phyloP scores from a whole-genome alignment of 2,113 vertebrate genomes.

The Jaculus jaculus region DNA sequence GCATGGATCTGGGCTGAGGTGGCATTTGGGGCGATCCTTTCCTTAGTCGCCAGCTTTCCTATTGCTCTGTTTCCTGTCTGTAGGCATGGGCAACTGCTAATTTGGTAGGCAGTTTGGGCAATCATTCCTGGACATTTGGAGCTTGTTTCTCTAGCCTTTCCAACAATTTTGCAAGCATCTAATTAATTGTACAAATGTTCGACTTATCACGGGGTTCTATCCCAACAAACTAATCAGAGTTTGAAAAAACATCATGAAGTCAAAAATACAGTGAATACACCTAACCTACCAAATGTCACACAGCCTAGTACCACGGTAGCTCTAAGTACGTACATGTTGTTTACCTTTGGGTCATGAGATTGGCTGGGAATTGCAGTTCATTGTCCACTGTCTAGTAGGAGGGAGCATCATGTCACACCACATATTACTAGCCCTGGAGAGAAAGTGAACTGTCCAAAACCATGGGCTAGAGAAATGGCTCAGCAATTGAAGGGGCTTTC shows the following conservation, averaged over 20 bases:
- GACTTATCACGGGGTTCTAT: background rate
- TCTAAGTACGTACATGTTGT: too few species aligned
- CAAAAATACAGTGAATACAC: background rate
- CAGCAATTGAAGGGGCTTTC: too few species aligned
- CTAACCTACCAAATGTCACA: too few species aligned
- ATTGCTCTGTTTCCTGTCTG: background rate
- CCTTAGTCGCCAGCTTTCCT: background rate
- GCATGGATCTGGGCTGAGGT: background rate
- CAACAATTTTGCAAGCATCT: background rate
- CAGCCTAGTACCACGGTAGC: background rate
- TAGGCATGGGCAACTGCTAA: background rate
- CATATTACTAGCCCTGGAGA: background rate
- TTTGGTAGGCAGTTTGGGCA: background rate
- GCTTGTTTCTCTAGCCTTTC: background rate
- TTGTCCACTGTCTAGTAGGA: background rate
- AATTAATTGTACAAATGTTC: background rate
- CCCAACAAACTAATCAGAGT: background rate
- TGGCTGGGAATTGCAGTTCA: background rate
- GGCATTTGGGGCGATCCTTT: background rate
- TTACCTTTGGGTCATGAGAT: background rate
- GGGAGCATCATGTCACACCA: background rate
- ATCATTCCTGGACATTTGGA: conserved; percentile 22
- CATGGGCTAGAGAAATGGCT: too few species aligned
- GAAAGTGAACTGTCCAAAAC: background rate
- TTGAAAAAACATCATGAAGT: background rate